Base-by-base conservation (phyloP, 1,140 invertebrate genomes). In the Pantala flavescens region DNA sequence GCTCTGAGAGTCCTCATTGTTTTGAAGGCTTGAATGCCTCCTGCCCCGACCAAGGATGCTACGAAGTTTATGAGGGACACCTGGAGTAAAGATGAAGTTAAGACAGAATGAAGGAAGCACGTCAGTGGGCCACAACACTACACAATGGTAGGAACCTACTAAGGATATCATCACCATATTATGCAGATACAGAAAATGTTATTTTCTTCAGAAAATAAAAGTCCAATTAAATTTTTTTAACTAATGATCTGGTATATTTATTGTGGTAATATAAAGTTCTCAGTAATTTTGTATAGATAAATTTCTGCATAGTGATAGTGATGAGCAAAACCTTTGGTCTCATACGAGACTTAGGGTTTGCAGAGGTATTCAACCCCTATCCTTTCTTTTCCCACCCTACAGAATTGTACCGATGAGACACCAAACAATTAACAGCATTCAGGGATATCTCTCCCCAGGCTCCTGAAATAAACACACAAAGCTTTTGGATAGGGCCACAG, bases 11-110 rank as follows among this genome's bases (percentile, higher is more conserved):
- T 96, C 90, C 94, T 87, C 95, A 97, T 97, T 84, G 95, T 96
- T 93, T 96, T 96, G 91, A 97, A 96, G 84, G 94, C 95, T 90
- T 96, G 94, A 89, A 96, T 96, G 86, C 94, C 93, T 83, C 94
- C 93, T 83, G 92, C 93, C 84, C 94, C 94, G 86, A 90, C 89
- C 84, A 96, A 88, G 84, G 93, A 93, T 84, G 95, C 95, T 86
- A 95, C 90, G 88, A 97, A 95, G 90, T 97, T 97, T 88, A 97
- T 94, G 86, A 97, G 90, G 84, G 95, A 97, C 83, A 96, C 93
- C 93, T 95, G 90, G 81, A 84, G 84, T 81, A 83, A 84, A 85
- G 83, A 86, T 42, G 24, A 72, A 72, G 71, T 72, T 72, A 72
- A 72, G 71, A 72, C 71, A 72, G 71, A 72, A 72, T 72, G 71